Evolutionary conservation across 2,113 vertebrate genomes (phyloP).

Genomic region (Boleophthalmus pectinirostris): DNA sequence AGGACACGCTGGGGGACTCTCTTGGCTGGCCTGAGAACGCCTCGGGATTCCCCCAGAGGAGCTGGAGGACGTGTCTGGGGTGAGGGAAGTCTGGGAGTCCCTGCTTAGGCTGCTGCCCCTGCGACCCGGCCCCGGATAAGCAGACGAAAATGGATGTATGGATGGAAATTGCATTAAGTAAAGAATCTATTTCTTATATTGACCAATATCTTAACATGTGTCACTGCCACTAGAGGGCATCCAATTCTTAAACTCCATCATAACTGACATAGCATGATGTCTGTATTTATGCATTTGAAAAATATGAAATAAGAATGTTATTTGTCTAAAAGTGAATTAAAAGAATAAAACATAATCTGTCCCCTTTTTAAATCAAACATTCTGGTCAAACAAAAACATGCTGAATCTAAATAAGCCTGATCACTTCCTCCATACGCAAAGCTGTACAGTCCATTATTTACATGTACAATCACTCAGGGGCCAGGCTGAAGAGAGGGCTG

Average conservation of each 20-base stretch:
- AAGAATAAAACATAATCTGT: background rate
- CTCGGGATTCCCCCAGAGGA: no score
- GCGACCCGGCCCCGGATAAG: no score
- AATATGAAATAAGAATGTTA: background rate
- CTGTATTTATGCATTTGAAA: background rate
- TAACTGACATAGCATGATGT: no score
- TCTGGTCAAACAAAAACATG: background rate
- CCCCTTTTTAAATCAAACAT: background rate
- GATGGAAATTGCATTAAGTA: no score
- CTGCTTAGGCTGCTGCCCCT: no score
- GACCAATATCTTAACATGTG: no score
- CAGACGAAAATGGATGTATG: no score
- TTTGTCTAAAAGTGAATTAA: background rate
- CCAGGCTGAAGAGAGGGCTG: slow-evolving; percentile 32
- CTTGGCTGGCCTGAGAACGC: no score
- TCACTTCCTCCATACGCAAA: background rate
- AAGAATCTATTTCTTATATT: no score
- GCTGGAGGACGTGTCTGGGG: no score
- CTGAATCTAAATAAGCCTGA: background rate
- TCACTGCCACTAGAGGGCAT: background rate
- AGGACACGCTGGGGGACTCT: no score
- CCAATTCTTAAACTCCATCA: background rate
- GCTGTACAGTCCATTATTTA: slow-evolving; percentile 12
- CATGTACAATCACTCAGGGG: slow-evolving; percentile 36
- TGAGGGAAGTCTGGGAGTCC: no score